phyloP scores from a whole-genome alignment of 2,113 vertebrate genomes.

The Sapayoa aenigma region DNA sequence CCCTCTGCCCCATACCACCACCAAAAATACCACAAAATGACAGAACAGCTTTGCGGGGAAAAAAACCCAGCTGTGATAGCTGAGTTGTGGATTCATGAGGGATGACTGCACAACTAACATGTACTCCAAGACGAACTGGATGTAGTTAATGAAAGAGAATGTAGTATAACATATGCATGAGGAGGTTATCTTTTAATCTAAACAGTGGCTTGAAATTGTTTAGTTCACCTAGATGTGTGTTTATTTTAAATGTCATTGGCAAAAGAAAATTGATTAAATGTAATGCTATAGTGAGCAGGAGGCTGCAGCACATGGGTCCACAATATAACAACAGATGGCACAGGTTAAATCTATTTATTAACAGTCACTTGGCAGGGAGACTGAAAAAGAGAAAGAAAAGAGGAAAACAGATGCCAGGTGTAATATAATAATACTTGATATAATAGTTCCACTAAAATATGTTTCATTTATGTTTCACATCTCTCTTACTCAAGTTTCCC shows the following conservation, averaged over 20 bases:
- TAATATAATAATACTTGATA: not conserved
- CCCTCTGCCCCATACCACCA: no score
- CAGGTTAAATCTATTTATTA: conserved; percentile 37
- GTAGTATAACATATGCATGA: not conserved
- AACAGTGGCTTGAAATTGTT: not conserved
- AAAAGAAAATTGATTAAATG: conserved; percentile 17
- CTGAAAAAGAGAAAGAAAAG: not conserved
- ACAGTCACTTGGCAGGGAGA: not conserved
- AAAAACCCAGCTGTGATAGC: no score
- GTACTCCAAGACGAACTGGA: not conserved
- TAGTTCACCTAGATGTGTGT: not conserved
- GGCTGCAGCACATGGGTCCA: not conserved
- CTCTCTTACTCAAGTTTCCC: not conserved
- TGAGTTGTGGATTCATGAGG: no score
- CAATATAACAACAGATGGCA: conserved; percentile 42
- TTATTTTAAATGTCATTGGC: not conserved
- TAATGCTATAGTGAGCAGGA: not conserved
- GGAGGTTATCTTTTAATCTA: not conserved
- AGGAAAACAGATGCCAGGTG: not conserved
- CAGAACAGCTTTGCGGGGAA: no score
- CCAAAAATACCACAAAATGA: no score
- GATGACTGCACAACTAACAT: no score
- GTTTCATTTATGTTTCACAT: not conserved
- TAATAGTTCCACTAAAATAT: not conserved
- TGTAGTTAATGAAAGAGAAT: not conserved